Percentiles rank a stretch among this genome's conserved stretches.
phyloP scores from a whole-genome alignment of 2,797 vertebrate species.

The Amniataba percoides region DNA sequence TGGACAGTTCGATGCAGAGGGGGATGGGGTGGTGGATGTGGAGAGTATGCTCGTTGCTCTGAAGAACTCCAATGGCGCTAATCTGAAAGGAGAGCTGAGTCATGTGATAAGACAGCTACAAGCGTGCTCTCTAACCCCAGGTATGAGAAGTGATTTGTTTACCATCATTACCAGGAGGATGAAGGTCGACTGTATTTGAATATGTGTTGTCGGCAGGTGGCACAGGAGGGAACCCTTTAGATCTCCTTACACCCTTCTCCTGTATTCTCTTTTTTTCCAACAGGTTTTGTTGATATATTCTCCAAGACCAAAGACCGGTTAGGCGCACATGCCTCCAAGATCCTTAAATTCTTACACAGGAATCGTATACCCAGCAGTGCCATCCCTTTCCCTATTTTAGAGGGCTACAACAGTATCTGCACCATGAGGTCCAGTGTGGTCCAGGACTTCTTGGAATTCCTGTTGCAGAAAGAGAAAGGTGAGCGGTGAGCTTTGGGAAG shows the following conservation, averaged over 20 bases:
- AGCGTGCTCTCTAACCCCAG: conserved; percentile 96
- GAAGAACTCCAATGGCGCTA: conserved; percentile 95
- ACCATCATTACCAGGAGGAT: conserved; percentile 24
- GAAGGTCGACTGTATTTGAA: conserved; percentile 24
- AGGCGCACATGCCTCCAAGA: conserved; percentile 91
- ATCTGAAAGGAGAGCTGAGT: conserved; percentile 96
- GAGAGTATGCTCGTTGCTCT: conserved; percentile 95
- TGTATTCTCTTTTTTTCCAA: background rate
- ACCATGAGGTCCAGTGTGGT: conserved; percentile 95
- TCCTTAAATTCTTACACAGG: conserved; percentile 94
- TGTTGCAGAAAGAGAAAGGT: conserved; percentile 97
- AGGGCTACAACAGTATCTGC: conserved; percentile 96
- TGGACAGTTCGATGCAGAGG: conserved; percentile 96
- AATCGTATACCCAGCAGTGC: conserved; percentile 93
- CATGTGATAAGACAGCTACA: conserved; percentile 97
- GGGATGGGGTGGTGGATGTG: conserved; percentile 94
- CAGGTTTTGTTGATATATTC: conserved; percentile 98
- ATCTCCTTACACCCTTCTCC: background rate
- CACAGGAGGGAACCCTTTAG: background rate
- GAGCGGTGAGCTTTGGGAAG: background rate
- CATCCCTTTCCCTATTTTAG: conserved; percentile 94
- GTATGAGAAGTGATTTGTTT: conserved; percentile 78
- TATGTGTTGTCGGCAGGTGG: background rate
- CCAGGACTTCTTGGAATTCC: conserved; percentile 91
- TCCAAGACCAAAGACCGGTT: conserved; percentile 94